A percentile compares a stretch with the other conserved stretches of the same genome.
Conservation (phyloP, 2,888 invertebrate species). For the Caenorhabditis sulstoni region DNA sequence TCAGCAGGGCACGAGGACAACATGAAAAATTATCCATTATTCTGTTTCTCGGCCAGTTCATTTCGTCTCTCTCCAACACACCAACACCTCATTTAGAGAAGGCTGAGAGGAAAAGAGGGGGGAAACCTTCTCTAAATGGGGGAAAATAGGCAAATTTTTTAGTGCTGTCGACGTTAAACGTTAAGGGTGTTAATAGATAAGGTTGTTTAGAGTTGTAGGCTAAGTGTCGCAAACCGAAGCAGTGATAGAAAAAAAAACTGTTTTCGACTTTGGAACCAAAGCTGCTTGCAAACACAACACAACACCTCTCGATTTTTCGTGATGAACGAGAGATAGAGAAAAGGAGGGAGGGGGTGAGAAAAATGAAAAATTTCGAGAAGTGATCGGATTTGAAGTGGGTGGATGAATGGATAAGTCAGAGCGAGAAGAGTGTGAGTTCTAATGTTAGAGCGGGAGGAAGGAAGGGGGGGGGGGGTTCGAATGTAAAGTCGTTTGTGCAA, state of each 20-base stretch:
- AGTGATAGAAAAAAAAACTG: background rate
- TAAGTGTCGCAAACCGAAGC: background rate
- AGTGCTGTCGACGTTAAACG: conserved; percentile 35
- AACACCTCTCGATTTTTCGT: too few relatives aligned
- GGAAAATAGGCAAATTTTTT: too few relatives aligned
- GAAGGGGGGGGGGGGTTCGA: conserved; percentile 12
- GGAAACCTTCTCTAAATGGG: conserved; percentile 19
- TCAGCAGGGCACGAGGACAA: conserved; percentile 55
- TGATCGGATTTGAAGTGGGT: conserved; percentile 28
- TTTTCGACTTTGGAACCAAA: too few relatives aligned
- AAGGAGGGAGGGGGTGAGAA: background rate
- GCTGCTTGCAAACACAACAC: too few relatives aligned
- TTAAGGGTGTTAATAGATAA: conserved; percentile 56
- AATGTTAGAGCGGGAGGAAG: conserved; percentile 19
- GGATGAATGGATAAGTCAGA: conserved; percentile 39
- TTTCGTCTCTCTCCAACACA: conserved; percentile 24
- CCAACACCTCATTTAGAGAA: conserved; percentile 17
- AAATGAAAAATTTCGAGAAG: conserved; percentile 28
- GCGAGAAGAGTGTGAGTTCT: conserved; percentile 52
- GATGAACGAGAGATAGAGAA: background rate
- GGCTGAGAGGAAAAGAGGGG: conserved; percentile 1
- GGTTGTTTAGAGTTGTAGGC: conserved; percentile 37
- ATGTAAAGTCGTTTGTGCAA: conserved; percentile 65
- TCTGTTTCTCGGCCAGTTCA: conserved; percentile 53
- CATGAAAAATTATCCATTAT: conserved; percentile 67